Evolutionary conservation across 2,888 invertebrate genomes (phyloP), one percentile per base, ranked within the genome.

Genomic region (Salpingus planirostris): DNA sequence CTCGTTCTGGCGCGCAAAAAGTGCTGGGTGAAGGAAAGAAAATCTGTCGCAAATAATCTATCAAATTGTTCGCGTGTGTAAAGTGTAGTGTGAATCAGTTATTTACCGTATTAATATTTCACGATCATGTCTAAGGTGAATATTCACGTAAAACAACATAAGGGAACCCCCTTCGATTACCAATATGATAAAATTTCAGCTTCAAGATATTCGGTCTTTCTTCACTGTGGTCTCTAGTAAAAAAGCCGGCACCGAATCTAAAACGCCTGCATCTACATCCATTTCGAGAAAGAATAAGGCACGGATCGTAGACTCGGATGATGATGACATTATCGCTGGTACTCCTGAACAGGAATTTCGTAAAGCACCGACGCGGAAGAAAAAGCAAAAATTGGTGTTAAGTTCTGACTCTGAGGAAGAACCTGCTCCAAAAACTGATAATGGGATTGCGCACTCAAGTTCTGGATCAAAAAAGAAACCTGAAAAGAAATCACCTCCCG

Each of bases 141-240:
- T n/a, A n/a, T n/a, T n/a, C n/a, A n/a, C n/a, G n/a, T n/a, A n/a
- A n/a, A n/a, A n/a, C n/a, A n/a, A n/a, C n/a, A n/a, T n/a, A n/a
- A n/a, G n/a, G n/a, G n/a, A n/a, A n/a, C n/a, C n/a, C n/a, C n/a
- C n/a, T n/a, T n/a, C n/a, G n/a, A n/a, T n/a, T n/a, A n/a, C n/a
- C n/a, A n/a, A n/a, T n/a, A n/a, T n/a, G n/a, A n/a, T n/a, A n/a
- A n/a, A n/a, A n/a, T n/a, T n/a, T n/a, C 34, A 41, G 36, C 66
- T 64, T 22, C 47, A 80, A 78, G 80, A 79, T 61, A 80, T 80
- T 36, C 65, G 79, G 52, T 73, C 72, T 25, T 80, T 65, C 56
- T 78, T 80, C 46, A 49, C 57, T 15, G 59, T 49, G 7, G 10
- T 66, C 2, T 43, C 57, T 1, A n/a, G n/a, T n/a, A 60, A 59